Base-by-base conservation (phyloP, 2,113 vertebrate genomes). In the Phrynosoma blainvillii region DNA sequence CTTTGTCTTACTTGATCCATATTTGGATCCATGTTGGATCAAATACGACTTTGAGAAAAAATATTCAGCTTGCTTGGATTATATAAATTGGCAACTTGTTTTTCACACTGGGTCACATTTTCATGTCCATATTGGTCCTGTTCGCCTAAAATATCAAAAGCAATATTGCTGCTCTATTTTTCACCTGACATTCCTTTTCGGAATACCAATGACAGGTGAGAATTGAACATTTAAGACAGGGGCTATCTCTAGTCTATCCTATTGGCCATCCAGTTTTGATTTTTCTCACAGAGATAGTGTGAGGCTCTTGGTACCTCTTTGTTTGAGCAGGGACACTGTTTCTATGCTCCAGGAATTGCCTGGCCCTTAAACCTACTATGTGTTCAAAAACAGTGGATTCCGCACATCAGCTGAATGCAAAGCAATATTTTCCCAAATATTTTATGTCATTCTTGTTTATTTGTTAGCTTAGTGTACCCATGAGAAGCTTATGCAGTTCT, bases 101-200 rank as follows among this genome's bases (percentile, higher is more conserved):
- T 86, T 79, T 79, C 59, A 65, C 10, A 70, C 25, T 68, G 83
- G 86, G 79, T 90, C 93, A 87, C 76, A 20, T 89, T 88, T 86
- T 92, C 65, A 92, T 85, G 79, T 87, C 93, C 85, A 94, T 88
- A 84, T 86, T 84, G 32, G n/a, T 56, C 52, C 21, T 73, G 20
- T 9, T 54, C 52, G 71, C 42, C 42, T 54, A n/a, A 27, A 6
- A 30, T 30, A 54, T 27, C n/a, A 36, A 68, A 54, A 32, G 1
- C 27, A 73, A 6, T 54, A 73, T 73, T 32, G 52, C 36, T 70
- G 65, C 12, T 25, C 23, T 32, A 4, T 42, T 66, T 32, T 40
- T 27, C 21, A 40, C 23, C 36, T 10, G 1, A 27, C 27, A 66
- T 25, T 62, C 36, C 21, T 20, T 14, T 32, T 13, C 36, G 5